phyloP scores from a whole-genome alignment of 2,888 invertebrate genomes.

The Diarsia dahlii region DNA sequence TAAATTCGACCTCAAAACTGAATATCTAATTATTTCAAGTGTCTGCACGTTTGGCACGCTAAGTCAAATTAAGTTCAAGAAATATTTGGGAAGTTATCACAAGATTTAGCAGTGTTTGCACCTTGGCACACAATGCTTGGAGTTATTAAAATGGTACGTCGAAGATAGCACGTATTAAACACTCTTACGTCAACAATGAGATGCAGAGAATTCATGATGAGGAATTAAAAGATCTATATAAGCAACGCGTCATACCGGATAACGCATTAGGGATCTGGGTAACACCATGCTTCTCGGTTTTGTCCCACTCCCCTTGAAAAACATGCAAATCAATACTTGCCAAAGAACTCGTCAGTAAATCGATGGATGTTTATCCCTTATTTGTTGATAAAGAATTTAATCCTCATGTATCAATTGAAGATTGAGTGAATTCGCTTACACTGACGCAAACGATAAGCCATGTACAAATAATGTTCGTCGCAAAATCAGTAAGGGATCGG shows the following conservation, averaged over 20 bases:
- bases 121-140: conserved; percentile 35
- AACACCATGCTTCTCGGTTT: neutral
- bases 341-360: neutral
- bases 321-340: neutral
- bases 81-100: conserved; percentile 38
- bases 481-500: neutral
- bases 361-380: neutral
- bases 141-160: conserved; percentile 23
- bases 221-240: neutral
- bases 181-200: conserved; percentile 16
- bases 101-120: conserved; percentile 48
- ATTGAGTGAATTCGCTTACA: neutral
- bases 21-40: conserved; percentile 36
- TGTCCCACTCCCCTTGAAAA: neutral
- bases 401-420: neutral
- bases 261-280: neutral
- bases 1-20: conserved; percentile 6
- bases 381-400: neutral
- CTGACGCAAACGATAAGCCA: neutral
- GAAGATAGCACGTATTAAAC: conserved; percentile 18
- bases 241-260: neutral
- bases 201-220: conserved; percentile 8
- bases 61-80: conserved; percentile 36
- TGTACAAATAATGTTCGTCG: neutral
- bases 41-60: conserved; percentile 39